These are phyloP conservation scores for Taenioides sp. DNA, from an alignment of 2,797 vertebrate genomes.

Conservation along the genomic window DNA sequence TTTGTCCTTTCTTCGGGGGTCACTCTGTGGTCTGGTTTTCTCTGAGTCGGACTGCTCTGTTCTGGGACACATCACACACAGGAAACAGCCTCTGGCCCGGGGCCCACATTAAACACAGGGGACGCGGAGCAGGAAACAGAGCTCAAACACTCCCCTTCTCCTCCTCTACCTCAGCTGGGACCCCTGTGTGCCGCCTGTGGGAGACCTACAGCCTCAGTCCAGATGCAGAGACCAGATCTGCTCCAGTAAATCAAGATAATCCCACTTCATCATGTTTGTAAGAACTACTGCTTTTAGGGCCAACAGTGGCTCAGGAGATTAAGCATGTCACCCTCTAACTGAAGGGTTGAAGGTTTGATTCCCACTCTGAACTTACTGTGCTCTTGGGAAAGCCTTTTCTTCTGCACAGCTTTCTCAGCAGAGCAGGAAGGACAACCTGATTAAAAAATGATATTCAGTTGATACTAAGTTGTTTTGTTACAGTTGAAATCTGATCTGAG, in stretches of 20 bases:
- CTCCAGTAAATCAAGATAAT: conserved; percentile 13
- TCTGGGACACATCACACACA: conserved; percentile 79
- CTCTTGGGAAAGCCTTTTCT: not conserved
- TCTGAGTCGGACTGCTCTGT: conserved; percentile 49
- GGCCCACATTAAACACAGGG: conserved; percentile 74
- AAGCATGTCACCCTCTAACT: not conserved
- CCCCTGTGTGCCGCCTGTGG: conserved; percentile 21
- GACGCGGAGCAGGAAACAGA: conserved; percentile 76
- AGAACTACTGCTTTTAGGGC: conserved; percentile 3
- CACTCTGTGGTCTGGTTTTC: conserved; percentile 37
- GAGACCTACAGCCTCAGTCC: conserved; percentile 18
- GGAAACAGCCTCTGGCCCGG: conserved; percentile 72
- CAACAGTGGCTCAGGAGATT: conserved; percentile 1
- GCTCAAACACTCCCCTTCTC: conserved; percentile 52
- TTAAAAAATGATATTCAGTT: too few species aligned
- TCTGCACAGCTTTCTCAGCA: too few species aligned
- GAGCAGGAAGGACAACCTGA: too few species aligned
- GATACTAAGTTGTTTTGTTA: too few species aligned
- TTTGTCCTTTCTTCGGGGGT: not conserved
- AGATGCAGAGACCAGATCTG: conserved; percentile 12
- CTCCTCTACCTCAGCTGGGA: conserved; percentile 60
- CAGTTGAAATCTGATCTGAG: too few species aligned
- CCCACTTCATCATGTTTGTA: not conserved
- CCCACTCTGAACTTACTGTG: not conserved
- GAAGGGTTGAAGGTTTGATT: not conserved